Evolutionary conservation across 2,113 vertebrate species (phyloP).

Genomic region (Melanerpes aurifrons): DNA sequence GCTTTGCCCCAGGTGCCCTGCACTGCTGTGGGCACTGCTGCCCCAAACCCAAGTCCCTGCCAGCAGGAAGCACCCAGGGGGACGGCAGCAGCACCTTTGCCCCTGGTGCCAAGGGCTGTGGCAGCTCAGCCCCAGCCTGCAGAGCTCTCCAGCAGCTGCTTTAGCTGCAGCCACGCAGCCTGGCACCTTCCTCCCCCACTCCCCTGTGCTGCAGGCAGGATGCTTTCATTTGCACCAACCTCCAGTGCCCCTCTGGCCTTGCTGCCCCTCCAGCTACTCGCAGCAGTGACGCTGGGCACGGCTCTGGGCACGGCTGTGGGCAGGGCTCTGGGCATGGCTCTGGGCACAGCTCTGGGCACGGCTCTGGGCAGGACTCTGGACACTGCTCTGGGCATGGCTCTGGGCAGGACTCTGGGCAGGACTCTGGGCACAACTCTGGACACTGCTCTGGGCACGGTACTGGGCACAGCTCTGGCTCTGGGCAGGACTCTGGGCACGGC

Average conservation of each 20-base stretch:
- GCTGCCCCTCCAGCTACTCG: too few relatives aligned
- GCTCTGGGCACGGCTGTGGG: too few relatives aligned
- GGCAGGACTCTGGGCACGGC: too few relatives aligned
- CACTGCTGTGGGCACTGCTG: neutral
- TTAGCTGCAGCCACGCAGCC: neutral
- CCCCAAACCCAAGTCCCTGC: neutral
- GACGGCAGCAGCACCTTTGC: neutral
- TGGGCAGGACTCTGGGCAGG: too few relatives aligned
- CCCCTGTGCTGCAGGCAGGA: neutral
- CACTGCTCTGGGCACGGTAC: too few relatives aligned
- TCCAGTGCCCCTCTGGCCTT: rapidly evolving
- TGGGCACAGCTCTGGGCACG: too few relatives aligned
- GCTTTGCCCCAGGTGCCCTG: neutral
- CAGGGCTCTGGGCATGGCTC: too few relatives aligned
- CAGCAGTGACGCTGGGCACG: neutral
- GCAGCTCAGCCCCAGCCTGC: neutral
- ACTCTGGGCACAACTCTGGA: too few relatives aligned
- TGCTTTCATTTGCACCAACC: neutral
- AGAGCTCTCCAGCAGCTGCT: neutral
- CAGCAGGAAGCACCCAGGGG: neutral
- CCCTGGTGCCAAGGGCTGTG: neutral
- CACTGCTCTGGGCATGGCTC: too few relatives aligned
- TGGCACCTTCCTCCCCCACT: neutral
- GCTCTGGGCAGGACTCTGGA: too few relatives aligned
- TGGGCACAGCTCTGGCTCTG: too few relatives aligned